These are phyloP conservation scores for Rotaria socialis DNA, from an alignment of 2,888 invertebrate species.

Conservation along the genomic window DNA sequence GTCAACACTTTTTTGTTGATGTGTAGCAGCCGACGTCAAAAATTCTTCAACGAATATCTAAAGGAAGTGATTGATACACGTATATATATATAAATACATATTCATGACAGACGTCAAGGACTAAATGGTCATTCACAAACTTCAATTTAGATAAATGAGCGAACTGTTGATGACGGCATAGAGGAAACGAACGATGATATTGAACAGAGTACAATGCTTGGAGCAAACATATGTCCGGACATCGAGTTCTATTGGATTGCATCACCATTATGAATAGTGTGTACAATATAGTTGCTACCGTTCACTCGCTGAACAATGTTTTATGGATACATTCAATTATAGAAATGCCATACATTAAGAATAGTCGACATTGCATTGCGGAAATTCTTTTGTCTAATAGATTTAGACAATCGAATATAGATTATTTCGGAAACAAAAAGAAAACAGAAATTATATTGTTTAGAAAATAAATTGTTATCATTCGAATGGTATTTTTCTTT, in stretches of 20 bases:
- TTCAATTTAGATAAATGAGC: background rate
- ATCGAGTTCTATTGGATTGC: background rate
- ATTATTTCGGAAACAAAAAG: too few relatives aligned
- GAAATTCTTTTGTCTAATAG: background rate
- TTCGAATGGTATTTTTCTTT: background rate
- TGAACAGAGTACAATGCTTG: background rate
- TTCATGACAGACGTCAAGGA: slow-evolving; percentile 7
- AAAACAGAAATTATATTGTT: too few relatives aligned
- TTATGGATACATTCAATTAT: background rate
- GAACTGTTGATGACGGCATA: background rate
- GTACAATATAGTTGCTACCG: background rate
- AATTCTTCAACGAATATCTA: background rate
- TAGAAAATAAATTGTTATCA: too few relatives aligned
- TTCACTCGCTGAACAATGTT: background rate
- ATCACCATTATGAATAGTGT: background rate
- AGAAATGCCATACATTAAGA: background rate
- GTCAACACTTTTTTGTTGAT: too few relatives aligned
- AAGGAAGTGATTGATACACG: background rate
- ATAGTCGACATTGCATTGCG: background rate
- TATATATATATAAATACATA: background rate
- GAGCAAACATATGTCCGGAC: background rate
- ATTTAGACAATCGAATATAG: background rate
- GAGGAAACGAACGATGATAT: background rate
- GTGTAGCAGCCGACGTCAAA: background rate
- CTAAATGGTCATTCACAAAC: background rate